Percentiles rank a stretch among this genome's conserved stretches.
Evolutionary conservation across 2,113 vertebrate species (phyloP).

Genomic region (Thamnophis sirtalis): DNA sequence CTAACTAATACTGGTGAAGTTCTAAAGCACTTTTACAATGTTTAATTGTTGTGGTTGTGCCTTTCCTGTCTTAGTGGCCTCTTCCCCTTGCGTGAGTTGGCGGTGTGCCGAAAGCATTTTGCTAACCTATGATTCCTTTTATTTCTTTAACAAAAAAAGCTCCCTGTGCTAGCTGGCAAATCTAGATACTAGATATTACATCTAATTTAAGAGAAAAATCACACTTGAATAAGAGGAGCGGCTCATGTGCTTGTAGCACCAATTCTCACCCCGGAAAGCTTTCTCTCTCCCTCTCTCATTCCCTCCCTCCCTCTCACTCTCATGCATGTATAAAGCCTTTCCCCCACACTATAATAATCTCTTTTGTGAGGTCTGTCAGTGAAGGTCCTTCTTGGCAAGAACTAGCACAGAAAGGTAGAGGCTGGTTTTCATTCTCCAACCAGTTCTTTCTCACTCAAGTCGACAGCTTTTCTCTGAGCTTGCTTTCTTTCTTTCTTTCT

Average conservation of each 20-base stretch:
- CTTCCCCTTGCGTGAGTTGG: not conserved
- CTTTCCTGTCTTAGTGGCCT: not conserved
- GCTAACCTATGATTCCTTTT: not conserved
- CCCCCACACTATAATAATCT: not conserved
- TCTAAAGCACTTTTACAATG: not conserved
- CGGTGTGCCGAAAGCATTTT: not conserved
- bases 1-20: not conserved
- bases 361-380: not conserved
- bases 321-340: not conserved
- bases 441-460: not conserved
- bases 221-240: not conserved
- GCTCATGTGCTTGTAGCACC: not conserved
- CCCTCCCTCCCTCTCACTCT: not conserved
- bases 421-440: not conserved
- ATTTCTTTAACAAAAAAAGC: not conserved
- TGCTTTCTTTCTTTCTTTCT: too few relatives aligned
- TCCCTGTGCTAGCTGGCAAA: not conserved
- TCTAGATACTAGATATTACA: not conserved
- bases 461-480: not conserved
- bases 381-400: not conserved
- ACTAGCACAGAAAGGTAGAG: not conserved
- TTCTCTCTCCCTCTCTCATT: not conserved
- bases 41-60: not conserved
- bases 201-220: not conserved
- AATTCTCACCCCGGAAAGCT: not conserved